Conservation (phyloP, 2,113 vertebrate species). For the Archilochus colubris region DNA sequence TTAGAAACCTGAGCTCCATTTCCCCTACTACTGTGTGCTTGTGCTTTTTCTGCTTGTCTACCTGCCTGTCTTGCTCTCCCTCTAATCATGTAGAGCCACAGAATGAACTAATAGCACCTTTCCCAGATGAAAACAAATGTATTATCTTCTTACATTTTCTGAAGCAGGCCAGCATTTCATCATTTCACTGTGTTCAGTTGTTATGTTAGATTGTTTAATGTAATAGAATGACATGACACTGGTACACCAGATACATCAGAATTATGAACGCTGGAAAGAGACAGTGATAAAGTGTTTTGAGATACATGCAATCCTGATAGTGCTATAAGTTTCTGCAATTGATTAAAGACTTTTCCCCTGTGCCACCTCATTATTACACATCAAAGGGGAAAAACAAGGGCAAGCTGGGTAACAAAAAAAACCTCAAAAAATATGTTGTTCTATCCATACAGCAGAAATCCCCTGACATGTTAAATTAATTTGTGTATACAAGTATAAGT, state of each 20-base stretch:
- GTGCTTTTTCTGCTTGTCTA: not conserved
- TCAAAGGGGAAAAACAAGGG: slow-evolving; percentile 55
- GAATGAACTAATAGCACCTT: slow-evolving; percentile 45
- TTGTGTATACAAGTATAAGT: not conserved
- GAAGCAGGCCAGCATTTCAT: slow-evolving; percentile 51
- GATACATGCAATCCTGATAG: slow-evolving; percentile 43
- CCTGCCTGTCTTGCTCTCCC: not conserved
- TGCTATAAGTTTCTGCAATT: slow-evolving; percentile 60
- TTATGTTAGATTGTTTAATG: slow-evolving; percentile 67
- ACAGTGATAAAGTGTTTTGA: slow-evolving; percentile 61
- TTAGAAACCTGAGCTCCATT: slow-evolving; percentile 13
- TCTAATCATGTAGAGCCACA: slow-evolving; percentile 41
- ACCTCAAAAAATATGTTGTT: not conserved
- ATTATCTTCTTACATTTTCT: slow-evolving; percentile 63
- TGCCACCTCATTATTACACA: slow-evolving; percentile 58
- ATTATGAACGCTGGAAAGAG: slow-evolving; percentile 62
- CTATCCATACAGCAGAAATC: not conserved
- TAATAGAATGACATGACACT: slow-evolving; percentile 65
- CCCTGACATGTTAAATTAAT: not conserved
- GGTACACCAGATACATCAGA: slow-evolving; percentile 57
- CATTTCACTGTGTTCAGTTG: not conserved
- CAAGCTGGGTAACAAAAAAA: not conserved
- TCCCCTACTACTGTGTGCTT: fast-evolving
- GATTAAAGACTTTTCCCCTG: slow-evolving; percentile 58
- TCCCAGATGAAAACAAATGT: slow-evolving; percentile 54